phyloP scores from a whole-genome alignment of 2,797 vertebrate species.

The Argya squamiceps region DNA sequence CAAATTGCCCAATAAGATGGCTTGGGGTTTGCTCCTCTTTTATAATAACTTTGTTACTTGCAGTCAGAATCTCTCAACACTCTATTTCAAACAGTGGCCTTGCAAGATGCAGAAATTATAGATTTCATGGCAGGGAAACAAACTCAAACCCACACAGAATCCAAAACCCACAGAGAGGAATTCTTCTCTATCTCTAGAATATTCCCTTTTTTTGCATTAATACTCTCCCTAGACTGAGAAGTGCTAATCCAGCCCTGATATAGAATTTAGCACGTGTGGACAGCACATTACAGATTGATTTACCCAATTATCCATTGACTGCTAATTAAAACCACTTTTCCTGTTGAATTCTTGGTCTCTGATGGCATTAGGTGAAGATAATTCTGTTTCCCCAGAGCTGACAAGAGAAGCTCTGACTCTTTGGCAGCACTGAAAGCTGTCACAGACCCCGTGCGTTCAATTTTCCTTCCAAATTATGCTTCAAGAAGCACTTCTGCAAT shows the following conservation, averaged over 20 bases:
- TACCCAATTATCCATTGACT: constrained; percentile 76
- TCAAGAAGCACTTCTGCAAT: constrained; percentile 57
- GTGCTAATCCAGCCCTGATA: not conserved
- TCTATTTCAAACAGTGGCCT: not conserved
- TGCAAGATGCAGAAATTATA: not conserved
- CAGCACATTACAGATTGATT: constrained; percentile 71
- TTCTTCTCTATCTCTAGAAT: not conserved
- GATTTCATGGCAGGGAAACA: not conserved
- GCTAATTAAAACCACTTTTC: constrained; percentile 82
- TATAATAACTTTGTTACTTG: not conserved
- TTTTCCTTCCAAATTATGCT: constrained; percentile 54
- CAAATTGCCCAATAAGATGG: not conserved
- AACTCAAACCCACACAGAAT: rapidly evolving
- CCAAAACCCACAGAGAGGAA: rapidly evolving
- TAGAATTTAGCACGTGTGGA: not conserved
- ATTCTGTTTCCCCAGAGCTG: constrained; percentile 76
- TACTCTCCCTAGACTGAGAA: not conserved
- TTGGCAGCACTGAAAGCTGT: constrained; percentile 35
- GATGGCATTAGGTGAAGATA: constrained; percentile 73
- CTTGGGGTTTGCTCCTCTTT: not conserved
- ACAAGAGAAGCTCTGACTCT: constrained; percentile 2
- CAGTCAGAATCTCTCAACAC: not conserved
- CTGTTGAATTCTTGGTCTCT: constrained; percentile 82
- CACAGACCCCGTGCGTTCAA: constrained; percentile 6
- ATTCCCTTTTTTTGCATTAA: not conserved